phyloP scores from a whole-genome alignment of 2,888 invertebrate genomes.

The Noctua janthe region DNA sequence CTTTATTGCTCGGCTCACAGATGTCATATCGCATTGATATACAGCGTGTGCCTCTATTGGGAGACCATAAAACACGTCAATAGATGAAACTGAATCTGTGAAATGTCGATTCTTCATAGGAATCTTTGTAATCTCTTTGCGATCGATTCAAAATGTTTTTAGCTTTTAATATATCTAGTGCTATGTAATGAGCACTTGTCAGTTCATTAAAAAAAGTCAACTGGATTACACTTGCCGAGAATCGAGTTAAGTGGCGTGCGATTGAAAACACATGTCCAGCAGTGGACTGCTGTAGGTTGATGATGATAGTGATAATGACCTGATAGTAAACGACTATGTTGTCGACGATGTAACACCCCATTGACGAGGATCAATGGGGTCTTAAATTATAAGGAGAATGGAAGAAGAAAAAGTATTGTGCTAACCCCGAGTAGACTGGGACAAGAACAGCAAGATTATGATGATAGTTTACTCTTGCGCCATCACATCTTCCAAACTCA shows the following conservation, averaged over 20 bases:
- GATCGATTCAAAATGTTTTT: background rate
- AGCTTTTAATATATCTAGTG: background rate
- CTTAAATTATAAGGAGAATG: no score
- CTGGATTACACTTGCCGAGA: background rate
- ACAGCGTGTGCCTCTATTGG: slow-evolving; percentile 52
- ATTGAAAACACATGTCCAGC: background rate
- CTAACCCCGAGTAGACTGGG: background rate
- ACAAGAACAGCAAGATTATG: background rate
- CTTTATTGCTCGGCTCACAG: slow-evolving; percentile 61
- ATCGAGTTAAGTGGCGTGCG: no score
- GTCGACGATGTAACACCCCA: background rate
- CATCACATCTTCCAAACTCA: no score
- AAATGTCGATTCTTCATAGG: slow-evolving; percentile 41
- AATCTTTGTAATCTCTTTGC: slow-evolving; percentile 31
- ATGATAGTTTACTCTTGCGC: background rate
- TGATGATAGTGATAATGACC: background rate
- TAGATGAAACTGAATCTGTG: slow-evolving; percentile 52
- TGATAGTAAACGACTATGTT: background rate
- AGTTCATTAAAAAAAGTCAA: background rate
- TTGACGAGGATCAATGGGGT: background rate
- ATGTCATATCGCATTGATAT: slow-evolving; percentile 64
- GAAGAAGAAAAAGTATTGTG: background rate
- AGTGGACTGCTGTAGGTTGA: background rate
- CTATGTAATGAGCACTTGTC: background rate
- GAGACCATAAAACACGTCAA: slow-evolving; percentile 59